phyloP scores from a whole-genome alignment of 1,140 invertebrate species.

The Amphibalanus amphitrite region DNA sequence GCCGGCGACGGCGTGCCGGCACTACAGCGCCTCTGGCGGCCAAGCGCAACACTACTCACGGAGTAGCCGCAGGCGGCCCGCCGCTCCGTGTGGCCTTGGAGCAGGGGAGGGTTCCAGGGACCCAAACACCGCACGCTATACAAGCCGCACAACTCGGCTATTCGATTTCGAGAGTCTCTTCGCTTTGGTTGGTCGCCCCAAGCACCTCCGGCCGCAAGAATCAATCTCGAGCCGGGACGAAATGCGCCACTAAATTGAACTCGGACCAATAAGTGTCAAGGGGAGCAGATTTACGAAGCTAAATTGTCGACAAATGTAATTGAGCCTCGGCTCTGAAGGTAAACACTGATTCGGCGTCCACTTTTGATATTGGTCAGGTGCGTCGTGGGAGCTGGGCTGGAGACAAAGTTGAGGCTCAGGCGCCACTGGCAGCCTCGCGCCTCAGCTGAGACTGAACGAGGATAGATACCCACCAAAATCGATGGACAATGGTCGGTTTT shows the following conservation, averaged over 20 bases:
- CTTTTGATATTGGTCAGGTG: not conserved
- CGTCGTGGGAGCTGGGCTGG: not conserved
- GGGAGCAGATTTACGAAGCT: not conserved
- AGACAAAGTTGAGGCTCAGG: not conserved
- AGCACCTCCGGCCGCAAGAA: not conserved
- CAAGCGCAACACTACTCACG: not conserved
- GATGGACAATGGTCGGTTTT: no score
- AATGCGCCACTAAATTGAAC: not conserved
- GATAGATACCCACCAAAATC: no score
- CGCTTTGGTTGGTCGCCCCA: not conserved
- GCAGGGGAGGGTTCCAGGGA: not conserved
- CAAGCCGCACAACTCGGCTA: no score
- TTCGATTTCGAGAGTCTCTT: no score
- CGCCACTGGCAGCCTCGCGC: no score
- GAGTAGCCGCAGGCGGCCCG: not conserved
- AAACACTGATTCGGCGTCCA: not conserved
- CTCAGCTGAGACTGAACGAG: no score
- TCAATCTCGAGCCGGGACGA: not conserved
- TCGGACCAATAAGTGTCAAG: not conserved
- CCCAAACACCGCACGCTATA: no score
- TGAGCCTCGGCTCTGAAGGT: not conserved
- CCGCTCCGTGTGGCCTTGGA: not conserved
- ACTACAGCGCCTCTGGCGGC: not conserved
- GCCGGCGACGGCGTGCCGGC: not conserved
- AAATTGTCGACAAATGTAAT: not conserved